Evolutionary conservation across 2,113 vertebrate genomes (phyloP).

Genomic region (Myotis yumanensis): DNA sequence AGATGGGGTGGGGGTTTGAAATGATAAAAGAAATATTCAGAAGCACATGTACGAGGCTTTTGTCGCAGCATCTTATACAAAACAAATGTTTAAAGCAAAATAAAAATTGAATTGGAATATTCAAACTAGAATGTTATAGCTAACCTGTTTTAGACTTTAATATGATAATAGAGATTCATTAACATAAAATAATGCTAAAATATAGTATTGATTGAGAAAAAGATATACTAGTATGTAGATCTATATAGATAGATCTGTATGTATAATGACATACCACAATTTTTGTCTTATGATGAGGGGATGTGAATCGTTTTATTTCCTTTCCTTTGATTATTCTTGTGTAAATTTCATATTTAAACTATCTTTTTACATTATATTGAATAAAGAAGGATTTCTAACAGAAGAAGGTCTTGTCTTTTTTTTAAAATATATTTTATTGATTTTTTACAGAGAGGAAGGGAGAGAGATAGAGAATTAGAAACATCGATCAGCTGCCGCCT

Average conservation of each 20-base stretch:
- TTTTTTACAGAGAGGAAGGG: too few species aligned
- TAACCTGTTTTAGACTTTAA: background rate
- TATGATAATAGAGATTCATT: background rate
- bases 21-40: background rate
- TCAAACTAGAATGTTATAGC: background rate
- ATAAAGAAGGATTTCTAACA: background rate
- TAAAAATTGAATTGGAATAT: background rate
- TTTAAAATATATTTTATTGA: too few species aligned
- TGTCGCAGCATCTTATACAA: background rate
- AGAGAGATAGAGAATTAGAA: too few species aligned
- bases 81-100: background rate
- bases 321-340: background rate
- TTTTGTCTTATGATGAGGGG: background rate
- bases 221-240: background rate
- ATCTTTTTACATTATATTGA: background rate
- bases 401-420: background rate
- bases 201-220: background rate
- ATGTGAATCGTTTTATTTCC: slow-evolving; percentile 4
- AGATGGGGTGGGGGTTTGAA: background rate
- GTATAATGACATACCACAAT: background rate
- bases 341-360: background rate
- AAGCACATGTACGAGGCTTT: background rate
- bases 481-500: too few species aligned
- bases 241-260: too few species aligned
- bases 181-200: background rate